phyloP scores from a whole-genome alignment of 2,888 invertebrate species.

The Eupeodes luniger region DNA sequence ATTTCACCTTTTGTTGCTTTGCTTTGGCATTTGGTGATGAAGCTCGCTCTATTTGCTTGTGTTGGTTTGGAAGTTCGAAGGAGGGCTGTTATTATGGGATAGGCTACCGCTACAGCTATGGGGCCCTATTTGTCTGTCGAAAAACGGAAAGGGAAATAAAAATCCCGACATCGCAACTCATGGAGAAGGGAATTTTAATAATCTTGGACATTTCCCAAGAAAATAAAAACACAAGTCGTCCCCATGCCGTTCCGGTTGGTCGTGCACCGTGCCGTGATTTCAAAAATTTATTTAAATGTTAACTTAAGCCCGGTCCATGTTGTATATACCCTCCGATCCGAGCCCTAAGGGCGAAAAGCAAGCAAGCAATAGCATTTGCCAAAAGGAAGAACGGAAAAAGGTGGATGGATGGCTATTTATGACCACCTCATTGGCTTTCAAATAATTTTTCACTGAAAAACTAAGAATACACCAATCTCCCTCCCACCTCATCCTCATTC shows the following conservation, averaged over 20 bases:
- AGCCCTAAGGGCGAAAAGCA: neutral
- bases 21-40: constrained; percentile 20
- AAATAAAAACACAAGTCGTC: constrained; percentile 47
- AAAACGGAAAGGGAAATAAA: constrained; percentile 48
- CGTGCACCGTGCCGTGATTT: constrained; percentile 21
- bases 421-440: constrained; percentile 73
- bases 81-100: neutral
- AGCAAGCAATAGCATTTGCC: constrained; percentile 50
- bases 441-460: constrained; percentile 58
- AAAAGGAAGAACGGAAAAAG: constrained; percentile 49
- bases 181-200: constrained; percentile 70
- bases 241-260: neutral
- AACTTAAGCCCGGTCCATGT: constrained; percentile 34
- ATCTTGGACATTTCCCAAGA: constrained; percentile 74
- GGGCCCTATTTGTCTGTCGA: constrained; percentile 16
- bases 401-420: constrained; percentile 69
- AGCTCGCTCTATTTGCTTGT: neutral
- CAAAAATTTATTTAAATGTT: constrained; percentile 64
- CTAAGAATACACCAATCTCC: constrained; percentile 8
- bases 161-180: constrained; percentile 46
- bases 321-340: neutral
- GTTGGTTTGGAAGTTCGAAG: neutral
- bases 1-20: constrained; percentile 57
- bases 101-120: neutral
- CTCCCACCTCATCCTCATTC: no score